Evolutionary conservation across 2,113 vertebrate genomes (phyloP).

Genomic region (Chaenogobius annularis): DNA sequence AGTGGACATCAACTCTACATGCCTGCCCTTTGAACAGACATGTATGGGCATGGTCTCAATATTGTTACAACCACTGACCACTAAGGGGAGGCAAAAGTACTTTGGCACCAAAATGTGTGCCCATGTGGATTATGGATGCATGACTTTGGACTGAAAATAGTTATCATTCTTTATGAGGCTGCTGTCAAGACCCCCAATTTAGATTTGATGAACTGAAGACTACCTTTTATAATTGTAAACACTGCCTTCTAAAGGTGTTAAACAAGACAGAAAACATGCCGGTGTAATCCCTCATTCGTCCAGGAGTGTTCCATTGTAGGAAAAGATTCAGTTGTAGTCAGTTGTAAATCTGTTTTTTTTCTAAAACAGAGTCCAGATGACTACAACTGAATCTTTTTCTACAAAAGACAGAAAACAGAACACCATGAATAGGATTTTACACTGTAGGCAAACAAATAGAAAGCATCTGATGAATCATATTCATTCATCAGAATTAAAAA

Average conservation of each 20-base stretch:
- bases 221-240: conserved; percentile 15
- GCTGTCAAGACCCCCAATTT: conserved; percentile 2
- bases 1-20: conserved; percentile 28
- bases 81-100: not conserved
- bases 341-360: no score
- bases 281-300: no score
- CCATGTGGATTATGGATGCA: not conserved
- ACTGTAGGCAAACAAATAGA: not conserved
- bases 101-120: not conserved
- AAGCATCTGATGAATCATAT: not conserved
- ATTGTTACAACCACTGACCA: conserved; percentile 1
- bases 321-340: no score
- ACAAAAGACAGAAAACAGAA: no score
- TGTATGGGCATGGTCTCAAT: conserved; percentile 6
- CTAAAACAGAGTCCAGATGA: no score
- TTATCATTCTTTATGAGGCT: not conserved
- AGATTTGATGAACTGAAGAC: not conserved
- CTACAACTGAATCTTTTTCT: no score
- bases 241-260: conserved; percentile 21
- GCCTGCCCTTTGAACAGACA: conserved; percentile 19
- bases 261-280: no score
- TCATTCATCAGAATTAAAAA: not conserved
- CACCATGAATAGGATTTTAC: not conserved
- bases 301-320: no score
- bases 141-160: not conserved